phyloP scores from a whole-genome alignment of 1,140 invertebrate species.

The Thaumatotibia leucotreta region DNA sequence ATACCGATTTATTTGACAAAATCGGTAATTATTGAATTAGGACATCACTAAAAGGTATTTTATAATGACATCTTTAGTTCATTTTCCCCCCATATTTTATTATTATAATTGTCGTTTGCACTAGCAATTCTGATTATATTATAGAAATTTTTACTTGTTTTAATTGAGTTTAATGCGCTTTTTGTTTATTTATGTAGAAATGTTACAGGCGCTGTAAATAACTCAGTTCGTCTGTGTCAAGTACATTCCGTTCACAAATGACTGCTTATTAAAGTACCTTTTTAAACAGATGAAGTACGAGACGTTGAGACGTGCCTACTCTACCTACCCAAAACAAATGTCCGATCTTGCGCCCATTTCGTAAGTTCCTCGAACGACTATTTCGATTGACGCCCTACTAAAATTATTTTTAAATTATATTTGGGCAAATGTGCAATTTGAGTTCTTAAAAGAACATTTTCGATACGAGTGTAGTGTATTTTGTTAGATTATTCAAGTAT shows the following conservation, averaged over 20 bases:
- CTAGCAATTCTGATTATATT: not conserved
- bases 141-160: not conserved
- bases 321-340: slow-evolving; percentile 71
- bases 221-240: not conserved
- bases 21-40: not conserved
- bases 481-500: not conserved
- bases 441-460: slow-evolving; percentile 18
- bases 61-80: not conserved
- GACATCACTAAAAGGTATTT: not conserved
- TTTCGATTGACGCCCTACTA: slow-evolving; percentile 56
- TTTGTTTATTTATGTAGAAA: not conserved
- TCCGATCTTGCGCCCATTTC: slow-evolving; percentile 76
- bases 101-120: not conserved
- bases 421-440: slow-evolving; percentile 31
- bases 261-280: slow-evolving; percentile 1
- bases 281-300: slow-evolving; percentile 42
- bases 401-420: slow-evolving; percentile 38
- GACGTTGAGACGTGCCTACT: slow-evolving; percentile 28
- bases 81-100: not conserved
- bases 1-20: not conserved
- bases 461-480: slow-evolving; percentile 5
- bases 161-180: not conserved
- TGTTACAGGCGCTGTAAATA: not conserved
- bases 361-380: slow-evolving; percentile 70
- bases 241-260: not conserved